Evolutionary conservation across 2,113 vertebrate genomes (phyloP).

Genomic region (Chionomys nivalis): DNA sequence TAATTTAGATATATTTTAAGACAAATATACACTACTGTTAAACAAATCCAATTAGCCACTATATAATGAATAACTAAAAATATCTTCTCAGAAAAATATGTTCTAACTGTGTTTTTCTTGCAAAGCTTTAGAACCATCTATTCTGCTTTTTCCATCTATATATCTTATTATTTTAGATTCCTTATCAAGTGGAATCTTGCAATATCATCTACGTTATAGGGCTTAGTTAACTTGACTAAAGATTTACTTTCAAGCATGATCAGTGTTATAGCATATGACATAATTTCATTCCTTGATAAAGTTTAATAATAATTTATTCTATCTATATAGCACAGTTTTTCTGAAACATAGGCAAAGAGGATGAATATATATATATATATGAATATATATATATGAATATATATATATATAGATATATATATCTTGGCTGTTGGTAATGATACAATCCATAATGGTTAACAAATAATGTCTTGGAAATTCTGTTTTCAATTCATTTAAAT

Average conservation of each 20-base stretch:
- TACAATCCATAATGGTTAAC: neutral
- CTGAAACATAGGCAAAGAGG: neutral
- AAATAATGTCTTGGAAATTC: neutral
- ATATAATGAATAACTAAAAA: neutral
- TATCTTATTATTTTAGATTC: neutral
- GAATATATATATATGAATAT: no score
- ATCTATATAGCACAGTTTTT: neutral
- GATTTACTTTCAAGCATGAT: neutral
- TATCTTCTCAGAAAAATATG: neutral
- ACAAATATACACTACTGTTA: neutral
- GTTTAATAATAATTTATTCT: neutral
- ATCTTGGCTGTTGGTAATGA: neutral
- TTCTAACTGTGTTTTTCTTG: fast-evolving
- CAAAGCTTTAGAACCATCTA: neutral
- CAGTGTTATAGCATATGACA: neutral
- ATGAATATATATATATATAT: neutral
- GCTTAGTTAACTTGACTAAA: conserved; percentile 33
- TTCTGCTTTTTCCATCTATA: neutral
- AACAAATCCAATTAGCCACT: neutral
- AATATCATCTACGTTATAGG: neutral
- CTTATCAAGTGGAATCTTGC: neutral
- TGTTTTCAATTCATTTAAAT: neutral
- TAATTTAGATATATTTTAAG: neutral
- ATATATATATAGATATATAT: neutral
- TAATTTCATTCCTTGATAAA: neutral